These are phyloP conservation scores for Xiphydria camelus DNA, from an alignment of 2,888 invertebrate species.

Conservation along the genomic window DNA sequence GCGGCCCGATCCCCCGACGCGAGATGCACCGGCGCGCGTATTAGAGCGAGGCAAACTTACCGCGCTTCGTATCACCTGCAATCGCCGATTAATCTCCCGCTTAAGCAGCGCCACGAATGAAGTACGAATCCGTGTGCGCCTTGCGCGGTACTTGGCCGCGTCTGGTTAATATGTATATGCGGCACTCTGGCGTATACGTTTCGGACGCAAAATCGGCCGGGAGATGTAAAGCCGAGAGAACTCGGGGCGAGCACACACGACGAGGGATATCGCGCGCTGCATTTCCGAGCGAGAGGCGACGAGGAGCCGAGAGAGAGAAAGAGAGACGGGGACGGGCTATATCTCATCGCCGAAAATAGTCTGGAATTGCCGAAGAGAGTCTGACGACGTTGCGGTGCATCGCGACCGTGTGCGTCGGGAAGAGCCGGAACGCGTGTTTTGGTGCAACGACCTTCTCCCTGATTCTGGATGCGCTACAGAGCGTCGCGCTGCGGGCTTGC, in stretches of 20 bases:
- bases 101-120: constrained; percentile 49
- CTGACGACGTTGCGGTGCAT: constrained; percentile 10
- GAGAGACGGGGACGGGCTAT: constrained; percentile 20
- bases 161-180: too few relatives aligned
- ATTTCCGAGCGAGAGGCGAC: constrained; percentile 17
- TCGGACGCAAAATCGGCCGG: not conserved
- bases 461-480: constrained; percentile 17
- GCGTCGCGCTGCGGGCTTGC: too few relatives aligned
- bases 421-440: constrained; percentile 39
- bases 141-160: too few relatives aligned
- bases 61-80: constrained; percentile 45
- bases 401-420: constrained; percentile 1
- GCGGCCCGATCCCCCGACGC: too few relatives aligned
- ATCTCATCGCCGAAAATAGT: constrained; percentile 52
- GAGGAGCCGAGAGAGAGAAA: constrained; percentile 5
- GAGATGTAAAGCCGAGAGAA: not conserved
- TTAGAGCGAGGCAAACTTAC: constrained; percentile 14
- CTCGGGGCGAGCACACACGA: too few relatives aligned
- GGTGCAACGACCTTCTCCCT: constrained; percentile 48
- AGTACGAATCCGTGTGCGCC: constrained; percentile 26
- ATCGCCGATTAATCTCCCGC: constrained; percentile 52
- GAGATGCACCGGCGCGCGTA: too few relatives aligned
- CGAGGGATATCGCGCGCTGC: constrained; percentile 31
- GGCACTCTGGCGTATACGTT: too few relatives aligned
- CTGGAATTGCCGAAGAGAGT: constrained; percentile 36